Evolutionary conservation across 2,888 invertebrate genomes (phyloP), one percentile per base, ranked within the genome.

Genomic region (Temnothorax unifasciatus): DNA sequence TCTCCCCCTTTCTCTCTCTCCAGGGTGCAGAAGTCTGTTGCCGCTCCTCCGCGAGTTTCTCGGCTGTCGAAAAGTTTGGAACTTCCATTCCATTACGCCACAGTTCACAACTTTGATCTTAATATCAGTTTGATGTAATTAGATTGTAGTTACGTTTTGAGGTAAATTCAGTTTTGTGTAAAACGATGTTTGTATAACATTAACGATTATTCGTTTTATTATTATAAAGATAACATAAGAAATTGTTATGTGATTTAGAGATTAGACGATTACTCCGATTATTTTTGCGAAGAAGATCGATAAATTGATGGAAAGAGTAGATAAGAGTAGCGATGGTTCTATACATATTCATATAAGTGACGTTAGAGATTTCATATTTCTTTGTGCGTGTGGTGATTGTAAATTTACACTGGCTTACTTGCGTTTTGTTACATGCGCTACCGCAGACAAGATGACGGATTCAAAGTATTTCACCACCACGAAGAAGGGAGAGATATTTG

Each of bases 391-490:
- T 9, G 1, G 18, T 25, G 18, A 57, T 18, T 69, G 6, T 6
- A 29, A 57, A 66, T 52, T 77, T 54, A 54, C 0, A n/a, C 29
- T 34, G 44, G 41, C 29, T 29, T 29, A 3, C 29, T 75, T 64
- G 18, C 3, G 2, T 68, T 41, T 71, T 41, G 34, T 57, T 79
- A 44, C 29, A 34, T 57, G 41, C 0, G 5, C 18, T 15, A 21
- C 18, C 9, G 18, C 6, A 77, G 81, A 71, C 82, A 95, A 92
- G 88, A 99, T 99, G 99, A 99, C 99, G 66, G 99, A 99, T 95
- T 99, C 99, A 75, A 99, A 99, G 95, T 99, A 99, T 96, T 99
- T 99, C 95, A 99, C 99, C 11, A 99, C 99, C 87, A 99, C 99
- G 87, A 99, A 99, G 95, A 99, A 99, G 95, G 99, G 99, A 92